Percentiles rank a stretch among this genome's conserved stretches.
These are phyloP conservation scores for Ginglymostoma cirratum DNA, from an alignment of 2,113 vertebrate genomes.

Conservation along the genomic window DNA sequence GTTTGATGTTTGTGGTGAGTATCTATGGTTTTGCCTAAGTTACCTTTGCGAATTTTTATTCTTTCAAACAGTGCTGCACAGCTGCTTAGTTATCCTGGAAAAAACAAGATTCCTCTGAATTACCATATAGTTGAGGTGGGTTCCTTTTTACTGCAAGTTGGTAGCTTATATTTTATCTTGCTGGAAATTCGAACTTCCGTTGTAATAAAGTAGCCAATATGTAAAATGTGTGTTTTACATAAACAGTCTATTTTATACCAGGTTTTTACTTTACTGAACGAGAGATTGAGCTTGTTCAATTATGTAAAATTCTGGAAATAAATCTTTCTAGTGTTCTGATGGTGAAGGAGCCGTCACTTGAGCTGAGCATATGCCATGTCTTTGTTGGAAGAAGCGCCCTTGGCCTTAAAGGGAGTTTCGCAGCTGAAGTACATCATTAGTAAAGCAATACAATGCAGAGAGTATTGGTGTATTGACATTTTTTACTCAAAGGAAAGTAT, in stretches of 20 bases:
- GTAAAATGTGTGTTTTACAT: not conserved
- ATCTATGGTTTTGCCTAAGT: not conserved
- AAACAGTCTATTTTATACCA: not conserved
- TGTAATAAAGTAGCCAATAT: not conserved
- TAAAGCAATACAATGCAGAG: not conserved
- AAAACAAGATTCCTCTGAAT: constrained; percentile 96
- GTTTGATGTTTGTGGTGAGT: not conserved
- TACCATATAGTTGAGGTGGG: constrained; percentile 96
- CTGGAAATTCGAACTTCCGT: not conserved
- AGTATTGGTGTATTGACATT: not conserved
- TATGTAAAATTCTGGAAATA: not conserved
- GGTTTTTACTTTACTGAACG: not conserved
- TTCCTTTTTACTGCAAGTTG: not conserved
- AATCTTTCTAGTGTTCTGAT: not conserved
- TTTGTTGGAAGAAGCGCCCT: not conserved
- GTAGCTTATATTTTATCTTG: constrained; percentile 9
- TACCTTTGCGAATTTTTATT: not conserved
- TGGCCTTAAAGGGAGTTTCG: not conserved
- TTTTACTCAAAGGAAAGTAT: not conserved
- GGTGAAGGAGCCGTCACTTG: not conserved
- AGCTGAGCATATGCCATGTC: not conserved
- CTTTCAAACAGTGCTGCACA: constrained; percentile 73
- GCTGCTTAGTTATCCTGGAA: constrained; percentile 90
- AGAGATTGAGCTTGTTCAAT: not conserved
- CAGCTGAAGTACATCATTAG: not conserved